A percentile compares a stretch with the other conserved stretches of the same genome.
phyloP scores from a whole-genome alignment of 2,113 vertebrate species.

The Gambusia affinis region DNA sequence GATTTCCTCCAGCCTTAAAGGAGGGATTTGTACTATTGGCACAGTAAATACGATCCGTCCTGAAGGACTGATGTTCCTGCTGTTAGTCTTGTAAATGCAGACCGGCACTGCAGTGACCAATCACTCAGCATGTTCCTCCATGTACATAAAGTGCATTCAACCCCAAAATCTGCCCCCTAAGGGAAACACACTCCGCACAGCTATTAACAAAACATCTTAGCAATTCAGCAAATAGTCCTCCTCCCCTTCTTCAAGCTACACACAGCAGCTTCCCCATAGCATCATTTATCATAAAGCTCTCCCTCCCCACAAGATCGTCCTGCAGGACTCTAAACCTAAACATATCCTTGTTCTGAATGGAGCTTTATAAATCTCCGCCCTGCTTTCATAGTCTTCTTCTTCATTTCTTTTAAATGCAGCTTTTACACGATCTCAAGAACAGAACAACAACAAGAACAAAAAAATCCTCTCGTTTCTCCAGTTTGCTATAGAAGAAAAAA shows the following conservation, averaged over 20 bases:
- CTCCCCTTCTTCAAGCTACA: conserved; percentile 22
- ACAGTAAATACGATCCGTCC: not conserved
- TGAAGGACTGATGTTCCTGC: not conserved
- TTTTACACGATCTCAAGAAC: not conserved
- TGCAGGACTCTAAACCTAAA: conserved; percentile 43
- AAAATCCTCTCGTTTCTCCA: conserved; percentile 1
- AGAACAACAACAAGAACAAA: not conserved
- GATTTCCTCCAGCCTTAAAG: not conserved
- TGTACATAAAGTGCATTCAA: conserved; percentile 45
- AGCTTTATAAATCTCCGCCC: conserved; percentile 30
- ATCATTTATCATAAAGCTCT: conserved; percentile 45
- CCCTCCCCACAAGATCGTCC: conserved; percentile 26
- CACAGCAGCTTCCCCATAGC: conserved; percentile 31
- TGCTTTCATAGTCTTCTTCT: not conserved
- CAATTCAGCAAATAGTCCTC: conserved; percentile 46
- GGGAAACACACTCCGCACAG: conserved; percentile 29
- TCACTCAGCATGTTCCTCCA: conserved; percentile 24
- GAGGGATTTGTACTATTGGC: not conserved
- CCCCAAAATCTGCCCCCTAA: conserved; percentile 22
- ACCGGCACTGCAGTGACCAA: conserved; percentile 19
- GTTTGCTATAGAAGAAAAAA: conserved; percentile 7
- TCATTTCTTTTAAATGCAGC: not conserved
- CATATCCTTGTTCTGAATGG: conserved; percentile 28
- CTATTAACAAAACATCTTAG: conserved; percentile 55
- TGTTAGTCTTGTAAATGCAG: too few relatives aligned